Conservation (phyloP, 1,140 invertebrate genomes). For the Ostrea denselamellosa region DNA sequence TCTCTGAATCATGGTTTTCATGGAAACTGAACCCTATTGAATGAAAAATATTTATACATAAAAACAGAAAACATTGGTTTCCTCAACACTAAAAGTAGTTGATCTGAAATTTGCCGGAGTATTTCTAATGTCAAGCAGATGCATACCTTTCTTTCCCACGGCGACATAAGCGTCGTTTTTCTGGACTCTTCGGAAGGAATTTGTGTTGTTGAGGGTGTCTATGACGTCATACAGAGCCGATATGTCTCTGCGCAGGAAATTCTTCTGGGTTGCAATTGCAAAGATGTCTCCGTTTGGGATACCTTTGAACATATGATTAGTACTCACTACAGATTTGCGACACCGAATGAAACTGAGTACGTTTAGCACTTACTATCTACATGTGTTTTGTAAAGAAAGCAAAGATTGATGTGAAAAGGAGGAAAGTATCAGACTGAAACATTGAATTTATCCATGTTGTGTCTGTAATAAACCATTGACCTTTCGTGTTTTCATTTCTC, state of each 20-base stretch:
- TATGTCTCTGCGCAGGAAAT: not conserved
- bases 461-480: too few species aligned
- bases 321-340: too few species aligned
- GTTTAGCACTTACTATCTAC: too few species aligned
- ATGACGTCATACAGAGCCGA: not conserved
- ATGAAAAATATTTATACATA: not conserved
- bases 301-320: not conserved
- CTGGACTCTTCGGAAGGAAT: not conserved
- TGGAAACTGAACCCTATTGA: not conserved
- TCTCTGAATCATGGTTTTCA: not conserved
- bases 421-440: too few species aligned
- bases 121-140: not conserved
- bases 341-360: too few species aligned
- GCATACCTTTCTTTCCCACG: constrained; percentile 13
- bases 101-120: not conserved
- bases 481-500: too few species aligned
- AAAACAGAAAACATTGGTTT: not conserved
- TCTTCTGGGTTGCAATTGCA: constrained; percentile 22
- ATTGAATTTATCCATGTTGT: too few species aligned
- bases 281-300: constrained; percentile 32
- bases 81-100: not conserved
- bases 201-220: not conserved
- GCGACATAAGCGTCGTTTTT: constrained; percentile 12
- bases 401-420: too few species aligned
- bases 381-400: too few species aligned